Evolutionary conservation across 2,113 vertebrate genomes (phyloP), one percentile per base, ranked within the genome.

Genomic region (Trematomus loennbergii): DNA sequence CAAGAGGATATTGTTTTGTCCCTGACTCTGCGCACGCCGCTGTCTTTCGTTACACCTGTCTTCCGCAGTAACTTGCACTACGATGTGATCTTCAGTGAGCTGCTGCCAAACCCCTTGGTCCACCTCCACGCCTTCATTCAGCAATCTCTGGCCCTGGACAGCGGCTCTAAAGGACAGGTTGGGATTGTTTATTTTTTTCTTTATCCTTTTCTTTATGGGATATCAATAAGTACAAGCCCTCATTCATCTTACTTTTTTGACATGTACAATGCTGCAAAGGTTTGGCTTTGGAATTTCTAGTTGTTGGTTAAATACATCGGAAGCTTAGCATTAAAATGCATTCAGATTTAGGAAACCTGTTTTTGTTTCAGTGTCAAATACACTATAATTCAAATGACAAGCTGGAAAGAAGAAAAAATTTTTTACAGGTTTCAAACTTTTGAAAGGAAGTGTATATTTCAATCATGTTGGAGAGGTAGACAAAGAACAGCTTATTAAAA

Each of bases 31-130:
- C 88, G 79, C 72, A 91, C 86, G 1, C 97, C 97, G 0, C 92
- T 97, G 22, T 93, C 94, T 4, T 99, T 98, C 61, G 85, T 96
- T 69, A 96, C 95, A 3, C 96, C 98, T 1, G 97, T 99, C 76
- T 99, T 99, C 91, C 96, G 98, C 40, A 93, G 94, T 61, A 99
- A 99, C 75, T 94, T 99, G 77, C 95, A 96, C 88, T 99, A 99
- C 0, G 97, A 99, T 0, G 97, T 99, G 79, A 96, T 98, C 71
- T 97, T 96, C 90, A 96, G 97, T 62, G 97, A 99, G 20, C 91
- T 97, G 59, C 91, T 99, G 88, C 87, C 92, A 0, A 96, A 99
- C 77, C 94, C 96, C 0, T 98, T 95, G 0, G 71, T 76, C 48
- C 95, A 97, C 90, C 91, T 99, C 33, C 94, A 91, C 57, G 95